Evolutionary conservation across 1,140 invertebrate genomes (phyloP).

Genomic region (Temnothorax longispinosus): DNA sequence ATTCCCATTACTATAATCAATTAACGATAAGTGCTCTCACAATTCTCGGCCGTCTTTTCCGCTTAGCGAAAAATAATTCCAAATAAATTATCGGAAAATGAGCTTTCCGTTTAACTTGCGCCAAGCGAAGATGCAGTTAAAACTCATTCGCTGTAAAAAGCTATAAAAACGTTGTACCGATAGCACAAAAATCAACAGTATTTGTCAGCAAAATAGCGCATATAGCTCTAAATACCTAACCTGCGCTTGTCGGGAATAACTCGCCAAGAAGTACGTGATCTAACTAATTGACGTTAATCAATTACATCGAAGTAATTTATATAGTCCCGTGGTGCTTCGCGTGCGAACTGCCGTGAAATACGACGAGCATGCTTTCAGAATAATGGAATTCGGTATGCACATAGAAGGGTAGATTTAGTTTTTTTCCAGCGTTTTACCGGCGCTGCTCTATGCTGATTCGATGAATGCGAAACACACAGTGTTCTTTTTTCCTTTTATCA

Average conservation of each 20-base stretch:
- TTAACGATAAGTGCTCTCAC: neutral
- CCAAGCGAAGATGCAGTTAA: neutral
- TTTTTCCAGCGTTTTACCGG: constrained; percentile 46
- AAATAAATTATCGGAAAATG: neutral
- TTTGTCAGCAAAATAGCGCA: neutral
- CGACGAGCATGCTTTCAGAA: constrained; percentile 25
- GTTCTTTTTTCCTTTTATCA: constrained; percentile 40
- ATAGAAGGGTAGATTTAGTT: constrained; percentile 37
- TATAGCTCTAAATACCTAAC: neutral
- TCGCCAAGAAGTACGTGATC: constrained; percentile 6
- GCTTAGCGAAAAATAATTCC: neutral
- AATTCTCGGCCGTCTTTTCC: neutral
- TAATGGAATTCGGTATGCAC: constrained; percentile 52
- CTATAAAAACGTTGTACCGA: neutral
- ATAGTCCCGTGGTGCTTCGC: neutral
- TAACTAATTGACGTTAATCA: constrained; percentile 42
- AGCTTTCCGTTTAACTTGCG: neutral
- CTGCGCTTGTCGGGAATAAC: neutral
- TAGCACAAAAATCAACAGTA: neutral
- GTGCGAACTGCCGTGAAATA: constrained; percentile 6
- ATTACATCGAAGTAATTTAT: constrained; percentile 34
- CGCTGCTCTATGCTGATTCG: constrained; percentile 52
- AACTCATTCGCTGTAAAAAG: neutral
- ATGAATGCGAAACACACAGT: constrained; percentile 47
- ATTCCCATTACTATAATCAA: neutral